Conservation (phyloP, 2,797 vertebrate species). For the Muraenolepis orangiensis region DNA sequence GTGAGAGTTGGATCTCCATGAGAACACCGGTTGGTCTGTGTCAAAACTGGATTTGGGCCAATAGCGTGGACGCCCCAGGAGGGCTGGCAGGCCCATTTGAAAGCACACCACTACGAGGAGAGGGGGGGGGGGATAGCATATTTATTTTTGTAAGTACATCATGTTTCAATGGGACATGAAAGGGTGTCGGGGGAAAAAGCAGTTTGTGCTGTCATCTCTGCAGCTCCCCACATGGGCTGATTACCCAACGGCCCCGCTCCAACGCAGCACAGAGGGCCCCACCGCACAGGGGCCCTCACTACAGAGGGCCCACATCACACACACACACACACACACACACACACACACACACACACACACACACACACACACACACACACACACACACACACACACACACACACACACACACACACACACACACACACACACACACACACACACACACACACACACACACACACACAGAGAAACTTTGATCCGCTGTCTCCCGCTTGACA, state of each 20-base stretch:
- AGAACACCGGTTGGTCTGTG: constrained; percentile 1
- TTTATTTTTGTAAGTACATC: constrained; percentile 52
- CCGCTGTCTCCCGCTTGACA: constrained; percentile 50
- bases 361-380: constrained; percentile 41
- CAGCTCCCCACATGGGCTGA: constrained; percentile 68
- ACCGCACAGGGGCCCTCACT: background rate
- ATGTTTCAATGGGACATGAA: constrained; percentile 58
- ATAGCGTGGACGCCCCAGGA: constrained; percentile 43
- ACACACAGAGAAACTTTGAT: constrained; percentile 46
- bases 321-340: background rate
- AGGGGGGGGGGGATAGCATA: constrained; percentile 40
- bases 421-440: no score
- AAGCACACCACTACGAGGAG: constrained; percentile 25
- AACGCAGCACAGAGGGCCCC: constrained; percentile 41
- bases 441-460: constrained; percentile 42
- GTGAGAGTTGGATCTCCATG: background rate
- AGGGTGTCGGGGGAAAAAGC: constrained; percentile 45
- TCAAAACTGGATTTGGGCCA: constrained; percentile 47
- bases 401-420: constrained; percentile 34
- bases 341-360: constrained; percentile 20
- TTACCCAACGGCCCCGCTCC: constrained; percentile 65
- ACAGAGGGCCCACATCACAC: background rate
- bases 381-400: background rate
- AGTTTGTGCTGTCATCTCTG: constrained; percentile 63
- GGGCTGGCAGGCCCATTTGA: constrained; percentile 36